Conservation (phyloP, 2,113 vertebrate species). For the Tricholaema leucomelas region DNA sequence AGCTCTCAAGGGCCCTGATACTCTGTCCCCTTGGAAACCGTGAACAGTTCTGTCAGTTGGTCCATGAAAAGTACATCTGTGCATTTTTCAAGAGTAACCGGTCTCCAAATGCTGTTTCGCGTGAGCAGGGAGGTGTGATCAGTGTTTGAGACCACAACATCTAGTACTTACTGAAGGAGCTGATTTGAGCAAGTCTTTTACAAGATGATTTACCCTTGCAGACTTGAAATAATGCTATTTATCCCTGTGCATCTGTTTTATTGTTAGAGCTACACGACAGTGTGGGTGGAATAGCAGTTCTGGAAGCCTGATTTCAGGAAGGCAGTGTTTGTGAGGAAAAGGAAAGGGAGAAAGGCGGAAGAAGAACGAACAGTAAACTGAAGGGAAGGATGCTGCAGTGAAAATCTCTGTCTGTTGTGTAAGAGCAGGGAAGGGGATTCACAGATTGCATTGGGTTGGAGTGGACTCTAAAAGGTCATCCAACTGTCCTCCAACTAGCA, state of each 20-base stretch:
- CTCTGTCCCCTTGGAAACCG: background rate
- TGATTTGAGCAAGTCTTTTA: background rate
- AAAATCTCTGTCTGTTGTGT: no score
- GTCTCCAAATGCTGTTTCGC: background rate
- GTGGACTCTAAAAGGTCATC: no score
- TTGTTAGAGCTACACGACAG: background rate
- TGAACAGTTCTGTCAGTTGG: background rate
- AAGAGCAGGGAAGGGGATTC: no score
- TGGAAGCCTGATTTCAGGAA: no score
- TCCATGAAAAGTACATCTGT: fast-evolving
- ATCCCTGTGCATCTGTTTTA: background rate
- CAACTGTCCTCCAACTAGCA: no score
- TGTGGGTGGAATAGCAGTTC: background rate
- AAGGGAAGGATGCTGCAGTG: no score
- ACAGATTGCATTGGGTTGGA: no score
- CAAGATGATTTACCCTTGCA: background rate
- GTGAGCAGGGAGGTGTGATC: background rate
- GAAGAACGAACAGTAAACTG: no score
- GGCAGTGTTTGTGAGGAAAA: no score
- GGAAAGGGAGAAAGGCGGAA: no score
- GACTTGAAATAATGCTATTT: background rate
- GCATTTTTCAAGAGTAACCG: background rate
- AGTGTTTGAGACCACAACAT: background rate
- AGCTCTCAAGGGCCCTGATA: background rate
- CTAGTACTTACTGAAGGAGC: background rate